These are phyloP conservation scores for Anableps anableps DNA, from an alignment of 2,797 vertebrate genomes.

Conservation along the genomic window DNA sequence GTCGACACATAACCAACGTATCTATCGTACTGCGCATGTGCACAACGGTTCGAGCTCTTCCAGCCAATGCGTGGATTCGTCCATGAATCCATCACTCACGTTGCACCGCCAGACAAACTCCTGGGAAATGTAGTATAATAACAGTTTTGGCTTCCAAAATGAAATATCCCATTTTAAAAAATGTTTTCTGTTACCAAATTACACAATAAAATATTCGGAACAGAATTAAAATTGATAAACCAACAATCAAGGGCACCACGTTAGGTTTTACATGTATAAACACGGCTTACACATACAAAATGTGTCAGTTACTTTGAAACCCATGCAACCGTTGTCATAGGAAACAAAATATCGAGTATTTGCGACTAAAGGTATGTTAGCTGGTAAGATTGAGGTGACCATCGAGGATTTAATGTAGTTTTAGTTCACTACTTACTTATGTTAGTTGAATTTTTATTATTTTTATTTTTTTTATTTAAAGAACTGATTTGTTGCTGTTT, in stretches of 20 bases:
- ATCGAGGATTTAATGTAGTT: neutral
- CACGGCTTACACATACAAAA: neutral
- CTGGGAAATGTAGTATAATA: conserved; percentile 52
- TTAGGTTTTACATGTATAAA: neutral
- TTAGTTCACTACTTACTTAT: neutral
- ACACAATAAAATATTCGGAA: neutral
- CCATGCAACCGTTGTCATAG: conserved; percentile 1
- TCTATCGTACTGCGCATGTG: conserved; percentile 36
- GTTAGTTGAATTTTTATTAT: neutral
- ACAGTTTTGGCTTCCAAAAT: neutral
- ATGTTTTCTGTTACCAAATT: neutral
- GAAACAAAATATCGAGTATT: conserved; percentile 14
- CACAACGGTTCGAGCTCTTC: conserved; percentile 9
- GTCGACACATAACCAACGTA: conserved; percentile 16
- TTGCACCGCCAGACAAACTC: rapidly evolving
- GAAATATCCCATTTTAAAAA: neutral
- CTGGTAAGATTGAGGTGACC: neutral
- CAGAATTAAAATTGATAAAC: neutral
- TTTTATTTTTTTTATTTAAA: neutral
- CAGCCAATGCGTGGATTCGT: conserved; percentile 33
- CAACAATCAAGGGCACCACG: neutral
- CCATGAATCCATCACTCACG: neutral
- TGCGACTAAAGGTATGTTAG: neutral
- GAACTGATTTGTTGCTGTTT: neutral
- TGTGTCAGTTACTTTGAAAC: neutral